phyloP scores from a whole-genome alignment of 2,888 invertebrate species.

The Dryobotodes eremita region DNA sequence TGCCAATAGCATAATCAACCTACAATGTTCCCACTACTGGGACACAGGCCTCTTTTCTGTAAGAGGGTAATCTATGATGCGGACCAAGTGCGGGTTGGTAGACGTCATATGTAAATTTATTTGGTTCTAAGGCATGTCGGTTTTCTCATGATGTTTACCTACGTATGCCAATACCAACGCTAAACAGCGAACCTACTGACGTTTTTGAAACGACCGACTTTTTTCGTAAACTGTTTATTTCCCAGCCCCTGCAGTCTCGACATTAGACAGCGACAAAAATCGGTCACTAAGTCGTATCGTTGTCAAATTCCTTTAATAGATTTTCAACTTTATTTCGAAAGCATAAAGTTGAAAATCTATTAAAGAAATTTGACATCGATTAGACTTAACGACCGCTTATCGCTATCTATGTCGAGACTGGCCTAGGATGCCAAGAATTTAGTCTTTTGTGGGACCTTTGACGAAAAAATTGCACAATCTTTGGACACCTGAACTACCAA shows the following conservation, averaged over 20 bases:
- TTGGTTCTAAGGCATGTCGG: background rate
- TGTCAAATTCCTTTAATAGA: too few relatives aligned
- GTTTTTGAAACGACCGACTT: background rate
- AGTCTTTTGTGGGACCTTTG: background rate
- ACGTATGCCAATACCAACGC: background rate
- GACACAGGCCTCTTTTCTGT: background rate
- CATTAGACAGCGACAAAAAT: too few relatives aligned
- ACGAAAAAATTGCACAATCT: background rate
- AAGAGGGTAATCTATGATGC: background rate
- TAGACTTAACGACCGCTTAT: too few relatives aligned
- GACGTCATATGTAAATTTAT: background rate
- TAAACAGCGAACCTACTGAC: background rate
- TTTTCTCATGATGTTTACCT: background rate
- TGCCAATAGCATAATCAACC: background rate
- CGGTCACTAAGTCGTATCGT: too few relatives aligned
- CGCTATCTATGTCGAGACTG: too few relatives aligned
- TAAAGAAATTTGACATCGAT: too few relatives aligned
- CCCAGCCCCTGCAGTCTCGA: too few relatives aligned
- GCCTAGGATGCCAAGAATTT: background rate
- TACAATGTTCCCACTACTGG: background rate
- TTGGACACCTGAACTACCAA: background rate
- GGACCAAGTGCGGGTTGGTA: background rate
- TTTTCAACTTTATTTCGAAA: too few relatives aligned
- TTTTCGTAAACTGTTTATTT: background rate
- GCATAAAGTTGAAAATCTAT: too few relatives aligned